Conservation (phyloP, 2,113 vertebrate species). For the Cebidichthys violaceus region DNA sequence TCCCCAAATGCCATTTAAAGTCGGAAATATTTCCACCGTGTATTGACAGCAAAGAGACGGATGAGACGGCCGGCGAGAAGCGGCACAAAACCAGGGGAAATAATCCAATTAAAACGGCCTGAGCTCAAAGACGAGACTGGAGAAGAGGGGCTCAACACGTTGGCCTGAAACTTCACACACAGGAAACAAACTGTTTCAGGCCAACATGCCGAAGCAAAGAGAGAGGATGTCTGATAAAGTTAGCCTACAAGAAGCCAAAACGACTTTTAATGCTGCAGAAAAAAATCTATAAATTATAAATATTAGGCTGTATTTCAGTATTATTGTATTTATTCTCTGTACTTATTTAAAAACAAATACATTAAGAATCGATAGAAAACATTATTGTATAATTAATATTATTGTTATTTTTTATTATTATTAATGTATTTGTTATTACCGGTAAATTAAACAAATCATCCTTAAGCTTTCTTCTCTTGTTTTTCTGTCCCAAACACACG, state of each 20-base stretch:
- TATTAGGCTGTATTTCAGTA: background rate
- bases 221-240: background rate
- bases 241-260: background rate
- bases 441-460: background rate
- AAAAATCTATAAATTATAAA: background rate
- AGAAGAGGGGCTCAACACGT: constrained; percentile 52
- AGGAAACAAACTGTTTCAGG: background rate
- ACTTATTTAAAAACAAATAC: background rate
- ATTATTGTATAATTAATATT: constrained; percentile 13
- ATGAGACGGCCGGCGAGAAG: constrained; percentile 51
- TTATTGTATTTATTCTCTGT: background rate
- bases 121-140: background rate
- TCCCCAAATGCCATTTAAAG: constrained; percentile 80
- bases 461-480: background rate
- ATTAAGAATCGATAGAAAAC: background rate
- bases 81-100: constrained; percentile 27
- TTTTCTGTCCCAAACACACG: background rate
- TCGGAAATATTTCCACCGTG: constrained; percentile 79
- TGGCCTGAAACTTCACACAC: constrained; percentile 53
- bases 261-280: background rate
- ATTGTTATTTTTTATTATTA: background rate
- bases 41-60: constrained; percentile 76
- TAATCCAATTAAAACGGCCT: constrained; percentile 57
- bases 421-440: background rate
- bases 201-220: background rate